Base-by-base conservation (phyloP, 37 sponge, comb jelly and placozoan species). In the Haliclona indistincta region DNA sequence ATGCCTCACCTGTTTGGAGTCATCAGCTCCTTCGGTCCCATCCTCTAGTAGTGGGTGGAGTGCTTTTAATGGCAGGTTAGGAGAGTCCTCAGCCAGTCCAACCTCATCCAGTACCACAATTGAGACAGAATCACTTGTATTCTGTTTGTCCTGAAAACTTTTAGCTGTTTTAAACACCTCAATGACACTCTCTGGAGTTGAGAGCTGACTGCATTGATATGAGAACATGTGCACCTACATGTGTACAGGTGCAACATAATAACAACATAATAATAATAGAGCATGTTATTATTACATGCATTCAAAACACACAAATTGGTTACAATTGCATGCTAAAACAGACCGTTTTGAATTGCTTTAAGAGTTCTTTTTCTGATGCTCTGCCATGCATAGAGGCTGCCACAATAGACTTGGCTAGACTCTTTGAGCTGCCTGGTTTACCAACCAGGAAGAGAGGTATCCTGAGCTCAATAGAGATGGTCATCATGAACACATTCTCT, bases 71-170 rank as follows among this genome's bases (percentile, higher is more conserved):
- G 94, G 94, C 35, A 94, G 75, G 34, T 54, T 73, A 15, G 87
- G 87, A 2, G 94, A 94, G 37, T 89, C 94, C 56, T 94, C 94
- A 25, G 94, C 94, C 37, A 94, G 68, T 0, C 94, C 94, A 23
- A 94, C 90, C 54, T 94, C 94, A 78, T 94, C 94, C 2, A 95
- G 81, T 0, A 95, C 92, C 2, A 95, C 96, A 0, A 86, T 68
- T 22, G 96, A 54, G 23, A 90, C 85, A 68, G 64, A 78, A 1
- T 60, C 52, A 23, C 2, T 52, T 8, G 26, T 49, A 36, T 81
- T 74, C 35, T 47, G 65, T 11, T 77, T 65, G 23, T 65, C 54
- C 56, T 93, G 94, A n/a, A 77, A 43, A 1, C 22, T 54, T 36
- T 67, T 80, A 0, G 89, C 90, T 28, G 29, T 80, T 0, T 70